Conservation (phyloP, 2,113 vertebrate genomes). For the Nyctibius bracteatus region DNA sequence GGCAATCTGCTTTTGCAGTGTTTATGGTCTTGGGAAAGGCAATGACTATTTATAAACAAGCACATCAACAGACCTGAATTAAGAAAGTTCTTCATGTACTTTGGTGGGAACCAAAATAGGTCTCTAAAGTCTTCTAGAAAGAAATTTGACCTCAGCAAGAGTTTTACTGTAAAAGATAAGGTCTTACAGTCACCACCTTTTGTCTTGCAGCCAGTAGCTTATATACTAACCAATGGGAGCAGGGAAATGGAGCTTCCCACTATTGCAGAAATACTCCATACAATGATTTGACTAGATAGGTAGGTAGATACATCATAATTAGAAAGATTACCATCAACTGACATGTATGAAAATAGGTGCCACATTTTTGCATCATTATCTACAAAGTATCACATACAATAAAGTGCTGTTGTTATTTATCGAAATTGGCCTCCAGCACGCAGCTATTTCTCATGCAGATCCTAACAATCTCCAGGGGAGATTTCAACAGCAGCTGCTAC, state of each 20-base stretch:
- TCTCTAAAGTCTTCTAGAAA: not conserved
- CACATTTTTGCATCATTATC: not conserved
- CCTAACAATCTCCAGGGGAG: constrained; percentile 55
- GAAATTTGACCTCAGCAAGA: not conserved
- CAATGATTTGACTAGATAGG: not conserved
- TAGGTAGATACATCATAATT: not conserved
- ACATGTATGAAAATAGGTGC: not conserved
- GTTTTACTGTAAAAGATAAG: not conserved
- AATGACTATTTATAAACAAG: not conserved
- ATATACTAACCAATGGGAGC: not conserved
- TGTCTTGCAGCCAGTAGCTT: not conserved
- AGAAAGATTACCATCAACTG: not conserved
- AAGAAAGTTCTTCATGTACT: not conserved
- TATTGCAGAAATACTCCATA: not conserved
- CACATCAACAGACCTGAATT: not conserved
- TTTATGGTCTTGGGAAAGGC: not conserved
- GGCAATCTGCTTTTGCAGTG: not conserved
- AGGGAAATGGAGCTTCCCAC: not conserved
- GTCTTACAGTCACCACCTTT: not conserved
- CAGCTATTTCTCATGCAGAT: not conserved
- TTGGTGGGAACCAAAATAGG: not conserved
- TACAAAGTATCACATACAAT: not conserved
- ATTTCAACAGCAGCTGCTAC: constrained; percentile 61
- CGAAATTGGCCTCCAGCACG: not conserved
- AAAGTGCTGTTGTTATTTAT: not conserved